Base-by-base conservation (phyloP, 2,113 vertebrate genomes). In the Ammospiza nelsoni region DNA sequence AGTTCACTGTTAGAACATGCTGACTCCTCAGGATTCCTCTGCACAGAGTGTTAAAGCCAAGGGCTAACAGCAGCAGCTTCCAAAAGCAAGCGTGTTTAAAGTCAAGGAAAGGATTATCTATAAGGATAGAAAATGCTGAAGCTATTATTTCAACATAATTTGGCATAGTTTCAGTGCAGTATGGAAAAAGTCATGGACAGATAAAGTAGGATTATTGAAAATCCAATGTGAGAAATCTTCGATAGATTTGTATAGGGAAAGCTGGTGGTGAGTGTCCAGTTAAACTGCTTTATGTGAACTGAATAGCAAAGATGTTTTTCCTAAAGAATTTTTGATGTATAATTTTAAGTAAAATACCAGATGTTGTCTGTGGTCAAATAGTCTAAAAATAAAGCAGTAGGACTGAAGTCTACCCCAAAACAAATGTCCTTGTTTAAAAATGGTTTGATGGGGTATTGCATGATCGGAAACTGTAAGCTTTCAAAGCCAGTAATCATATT, bases 41-140 rank as follows among this genome's bases (percentile, higher is more conserved):
- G 77, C 33, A 80, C 84, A 51, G 62, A 81, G 15, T 75, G 68
- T 97, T 87, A 92, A 92, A 97, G 91, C 88, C 94, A 97, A 95
- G 72, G 86, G 66, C 92, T 97, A 72, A 82, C 63, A 89, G 95
- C 88, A 93, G 90, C 86, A 77, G 78, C 92, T 90, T 94, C 12
- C 58, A 93, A 84, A 92, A 97, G 75, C 28, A 71, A 90, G 82
- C 23, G 6, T 84, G 55, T 81, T 61, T 55, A 33, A 66, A 84
- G 49, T 73, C 1, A 6, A 93, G 93, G 77, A 91, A 87, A 72
- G 48, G 89, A 91, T 72, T 69, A n/a, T 58, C 83, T 89, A 2
- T 73, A 87, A 92, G 85, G 66, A 72, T 24, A 75, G 84, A 87
- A 92, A 87, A 55, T 62, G 72, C 69, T 59, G 79, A 90, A 88